These are phyloP conservation scores for Drosophila borealis DNA, from an alignment of 2,888 invertebrate genomes.

Conservation along the genomic window DNA sequence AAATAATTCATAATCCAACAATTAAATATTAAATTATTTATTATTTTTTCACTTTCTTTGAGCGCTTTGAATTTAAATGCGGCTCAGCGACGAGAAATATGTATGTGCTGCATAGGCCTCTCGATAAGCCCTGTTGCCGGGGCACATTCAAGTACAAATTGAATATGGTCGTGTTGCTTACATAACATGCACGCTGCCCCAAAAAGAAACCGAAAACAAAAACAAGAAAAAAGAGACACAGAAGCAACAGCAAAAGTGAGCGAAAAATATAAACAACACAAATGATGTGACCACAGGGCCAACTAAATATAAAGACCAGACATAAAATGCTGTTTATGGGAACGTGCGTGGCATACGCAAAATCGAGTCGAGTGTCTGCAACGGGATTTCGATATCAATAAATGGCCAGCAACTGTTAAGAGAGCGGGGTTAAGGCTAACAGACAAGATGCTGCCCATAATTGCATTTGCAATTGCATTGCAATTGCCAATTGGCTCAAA, in stretches of 20 bases:
- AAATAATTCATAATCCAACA: conserved; percentile 1
- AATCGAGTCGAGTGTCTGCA: conserved; percentile 3
- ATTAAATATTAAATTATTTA: conserved; percentile 1
- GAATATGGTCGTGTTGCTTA: conserved; percentile 61
- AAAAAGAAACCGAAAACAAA: neutral
- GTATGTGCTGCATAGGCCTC: neutral
- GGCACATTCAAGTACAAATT: conserved; percentile 61
- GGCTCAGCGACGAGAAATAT: neutral
- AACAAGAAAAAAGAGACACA: neutral
- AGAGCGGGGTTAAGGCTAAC: conserved; percentile 65
- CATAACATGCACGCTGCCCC: conserved; percentile 39
- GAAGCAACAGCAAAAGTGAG: conserved; percentile 1
- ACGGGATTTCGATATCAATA: conserved; percentile 7
- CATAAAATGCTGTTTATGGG: conserved; percentile 68
- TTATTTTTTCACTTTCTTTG: conserved; percentile 41
- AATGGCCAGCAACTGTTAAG: conserved; percentile 19
- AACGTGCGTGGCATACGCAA: conserved; percentile 58
- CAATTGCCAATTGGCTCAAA: conserved; percentile 53
- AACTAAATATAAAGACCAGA: conserved; percentile 63
- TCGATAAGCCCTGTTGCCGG: too few relatives aligned
- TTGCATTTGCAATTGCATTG: conserved; percentile 43
- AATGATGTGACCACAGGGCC: conserved; percentile 31
- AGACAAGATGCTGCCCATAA: conserved; percentile 19
- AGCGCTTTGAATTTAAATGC: conserved; percentile 33
- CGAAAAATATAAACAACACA: conserved; percentile 1